Percentiles rank a stretch among this genome's conserved stretches.
Conservation (phyloP, 2,113 vertebrate genomes). For the Nibea albiflora region DNA sequence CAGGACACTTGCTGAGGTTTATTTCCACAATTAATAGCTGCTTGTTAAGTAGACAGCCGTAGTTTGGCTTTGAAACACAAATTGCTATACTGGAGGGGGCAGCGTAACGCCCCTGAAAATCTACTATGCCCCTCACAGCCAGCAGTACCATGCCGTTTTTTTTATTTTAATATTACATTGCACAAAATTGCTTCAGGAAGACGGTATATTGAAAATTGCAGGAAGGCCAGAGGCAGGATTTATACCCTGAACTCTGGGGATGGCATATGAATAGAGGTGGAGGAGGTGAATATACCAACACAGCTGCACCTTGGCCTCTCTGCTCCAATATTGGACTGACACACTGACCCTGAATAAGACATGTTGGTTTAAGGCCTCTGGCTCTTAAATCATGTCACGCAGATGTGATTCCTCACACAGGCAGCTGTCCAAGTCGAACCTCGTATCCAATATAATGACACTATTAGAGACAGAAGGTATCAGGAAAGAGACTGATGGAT, state of each 20-base stretch:
- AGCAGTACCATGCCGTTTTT: neutral
- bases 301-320: constrained; percentile 57
- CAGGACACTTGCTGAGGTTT: constrained; percentile 13
- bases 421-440: constrained; percentile 52
- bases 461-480: constrained; percentile 1
- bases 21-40: constrained; percentile 1
- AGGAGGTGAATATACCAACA: constrained; percentile 49
- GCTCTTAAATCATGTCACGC: constrained; percentile 67
- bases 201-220: constrained; percentile 29
- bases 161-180: constrained; percentile 42
- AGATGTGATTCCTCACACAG: constrained; percentile 39
- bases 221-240: constrained; percentile 40
- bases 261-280: constrained; percentile 45
- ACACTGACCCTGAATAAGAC: constrained; percentile 75
- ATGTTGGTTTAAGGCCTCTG: constrained; percentile 59
- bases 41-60: neutral
- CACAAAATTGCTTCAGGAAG: constrained; percentile 39
- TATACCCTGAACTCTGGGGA: constrained; percentile 49
- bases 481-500: constrained; percentile 19
- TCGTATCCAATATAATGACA: constrained; percentile 23
- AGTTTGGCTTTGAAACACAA: constrained; percentile 16
- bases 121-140: neutral
- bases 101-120: neutral
- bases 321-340: constrained; percentile 73
- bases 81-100: neutral